A percentile compares a stretch with the other conserved stretches of the same genome.
Evolutionary conservation across 2,113 vertebrate genomes (phyloP).

Genomic region (Ciconia maguari): DNA sequence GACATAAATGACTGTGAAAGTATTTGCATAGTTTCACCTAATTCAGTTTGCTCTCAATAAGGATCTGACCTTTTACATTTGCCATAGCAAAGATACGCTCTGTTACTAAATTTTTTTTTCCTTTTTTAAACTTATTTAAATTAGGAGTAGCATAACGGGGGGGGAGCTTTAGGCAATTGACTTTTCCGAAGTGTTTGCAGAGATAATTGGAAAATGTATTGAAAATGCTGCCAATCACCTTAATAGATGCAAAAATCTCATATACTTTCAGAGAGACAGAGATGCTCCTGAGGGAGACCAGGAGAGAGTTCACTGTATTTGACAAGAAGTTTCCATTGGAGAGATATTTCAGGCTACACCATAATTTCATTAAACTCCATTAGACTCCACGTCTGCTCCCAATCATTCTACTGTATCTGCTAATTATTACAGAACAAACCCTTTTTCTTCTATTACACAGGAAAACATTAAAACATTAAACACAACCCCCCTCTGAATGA

Average conservation of each 20-base stretch:
- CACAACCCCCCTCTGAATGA: background rate
- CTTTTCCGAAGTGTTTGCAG: conserved; percentile 32
- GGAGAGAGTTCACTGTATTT: background rate
- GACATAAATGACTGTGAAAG: background rate
- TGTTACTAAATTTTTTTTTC: background rate
- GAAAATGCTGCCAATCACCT: conserved; percentile 51
- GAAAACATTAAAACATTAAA: background rate
- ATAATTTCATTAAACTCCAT: background rate
- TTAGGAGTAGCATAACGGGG: background rate
- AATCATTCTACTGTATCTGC: background rate
- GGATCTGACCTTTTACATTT: background rate
- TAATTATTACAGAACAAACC: background rate
- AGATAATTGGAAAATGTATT: conserved; percentile 55
- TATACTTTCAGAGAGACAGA: background rate
- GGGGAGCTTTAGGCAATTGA: background rate
- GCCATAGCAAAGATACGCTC: background rate
- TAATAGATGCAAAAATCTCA: conserved; percentile 55
- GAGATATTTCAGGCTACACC: background rate
- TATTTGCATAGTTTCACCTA: background rate
- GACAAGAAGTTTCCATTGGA: background rate
- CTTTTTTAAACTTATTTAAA: conserved; percentile 21
- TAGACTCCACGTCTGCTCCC: background rate
- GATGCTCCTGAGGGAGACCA: background rate
- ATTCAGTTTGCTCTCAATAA: background rate
- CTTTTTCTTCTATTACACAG: background rate